Evolutionary conservation across 2,888 invertebrate species (phyloP).

Genomic region (Poecilobothrus nobilitatus): DNA sequence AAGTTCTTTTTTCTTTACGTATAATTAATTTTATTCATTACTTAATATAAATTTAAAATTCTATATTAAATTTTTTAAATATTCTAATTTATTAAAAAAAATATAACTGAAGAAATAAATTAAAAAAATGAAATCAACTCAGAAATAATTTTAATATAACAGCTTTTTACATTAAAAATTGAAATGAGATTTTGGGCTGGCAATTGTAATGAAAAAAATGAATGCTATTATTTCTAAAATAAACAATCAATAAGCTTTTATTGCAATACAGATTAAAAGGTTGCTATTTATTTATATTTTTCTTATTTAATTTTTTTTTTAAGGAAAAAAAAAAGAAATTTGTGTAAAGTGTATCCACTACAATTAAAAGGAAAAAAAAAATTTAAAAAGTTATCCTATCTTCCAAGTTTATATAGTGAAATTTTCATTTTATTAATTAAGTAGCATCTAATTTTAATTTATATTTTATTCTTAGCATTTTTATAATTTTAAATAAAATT

Average conservation of each 20-base stretch:
- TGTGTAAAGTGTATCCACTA: too few species aligned
- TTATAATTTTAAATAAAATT: too few species aligned
- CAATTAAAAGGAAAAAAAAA: too few species aligned
- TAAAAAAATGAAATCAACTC: not conserved
- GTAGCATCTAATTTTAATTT: too few species aligned
- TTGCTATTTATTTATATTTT: too few species aligned
- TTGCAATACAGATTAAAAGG: too few species aligned
- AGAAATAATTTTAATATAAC: not conserved
- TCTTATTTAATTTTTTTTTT: too few species aligned
- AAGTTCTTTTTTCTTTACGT: not conserved
- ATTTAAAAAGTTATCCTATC: too few species aligned
- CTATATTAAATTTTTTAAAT: not conserved
- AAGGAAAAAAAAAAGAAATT: too few species aligned
- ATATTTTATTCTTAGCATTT: too few species aligned
- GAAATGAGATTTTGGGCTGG: not conserved
- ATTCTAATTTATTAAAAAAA: not conserved
- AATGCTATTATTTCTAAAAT: not conserved
- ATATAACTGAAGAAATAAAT: not conserved
- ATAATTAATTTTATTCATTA: not conserved
- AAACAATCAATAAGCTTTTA: slow-evolving; percentile 6
- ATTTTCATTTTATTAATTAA: too few species aligned
- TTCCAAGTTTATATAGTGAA: too few species aligned
- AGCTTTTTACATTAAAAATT: not conserved
- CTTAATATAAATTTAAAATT: not conserved
- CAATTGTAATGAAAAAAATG: not conserved